Base-by-base conservation (phyloP, 1,140 invertebrate species). In the Mamestra configurata region DNA sequence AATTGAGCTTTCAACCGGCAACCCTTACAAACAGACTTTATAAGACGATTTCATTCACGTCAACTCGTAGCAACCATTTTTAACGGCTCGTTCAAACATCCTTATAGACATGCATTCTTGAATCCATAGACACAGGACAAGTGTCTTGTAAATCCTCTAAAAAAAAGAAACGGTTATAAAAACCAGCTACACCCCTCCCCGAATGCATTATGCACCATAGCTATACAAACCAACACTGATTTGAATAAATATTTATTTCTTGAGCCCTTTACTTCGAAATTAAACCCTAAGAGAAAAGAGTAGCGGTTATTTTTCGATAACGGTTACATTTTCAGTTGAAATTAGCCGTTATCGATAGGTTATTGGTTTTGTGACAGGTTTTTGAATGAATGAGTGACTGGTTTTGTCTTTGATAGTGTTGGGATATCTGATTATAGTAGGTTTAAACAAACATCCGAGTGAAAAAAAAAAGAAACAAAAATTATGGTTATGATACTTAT, bases 181-280 rank as follows among this genome's bases (percentile, higher is more conserved):
- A 66, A 66, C 61, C 35, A 43, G 61, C 61, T 66, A 27, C 15
- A 57, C 15, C 27, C 35, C 18, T 22, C 61, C 35, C n/a, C 8
- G 18, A 22, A 43, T 66, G 61, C 61, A 66, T 66, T 40, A 66
- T 66, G 61, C 61, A 66, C 61, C 10, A 6, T 5, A 27, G 37
- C 43, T 46, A 46, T 15, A 46, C 43, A 61, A 61, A 35, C 10
- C 24, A 20, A 66, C 35, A 40, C 57, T 61, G 57, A 61, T 66
- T 66, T 66, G 18, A 22, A 66, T 40, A 66, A 40, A 20, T n/a
- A 22, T 40, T 31, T 64, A 64, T 35, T 15, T n/a, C 15, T 35
- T 61, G 15, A 5, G 22, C 57, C 27, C 57, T 31, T 61, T 35
- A 46, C 13, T 46, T n/a, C 10, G 7, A 61, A 35, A 61, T 27